Conservation (phyloP, 2,797 vertebrate species). For the Poeciliopsis presidionis region DNA sequence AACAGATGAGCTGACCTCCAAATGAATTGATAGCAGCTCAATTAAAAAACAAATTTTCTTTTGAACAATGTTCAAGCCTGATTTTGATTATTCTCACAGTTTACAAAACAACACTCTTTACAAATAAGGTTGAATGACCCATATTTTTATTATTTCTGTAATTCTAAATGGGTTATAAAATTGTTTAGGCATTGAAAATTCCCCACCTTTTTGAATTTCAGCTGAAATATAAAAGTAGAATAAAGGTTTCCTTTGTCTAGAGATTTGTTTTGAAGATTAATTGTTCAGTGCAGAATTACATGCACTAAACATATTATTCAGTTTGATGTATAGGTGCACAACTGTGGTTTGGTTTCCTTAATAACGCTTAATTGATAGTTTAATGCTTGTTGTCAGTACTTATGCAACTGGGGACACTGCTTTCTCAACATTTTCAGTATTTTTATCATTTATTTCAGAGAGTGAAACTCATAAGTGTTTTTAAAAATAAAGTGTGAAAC, state of each 20-base stretch:
- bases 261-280: neutral
- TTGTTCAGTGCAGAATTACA: neutral
- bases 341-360: no score
- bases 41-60: neutral
- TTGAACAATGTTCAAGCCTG: neutral
- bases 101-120: neutral
- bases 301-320: neutral
- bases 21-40: neutral
- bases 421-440: neutral
- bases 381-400: neutral
- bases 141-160: neutral
- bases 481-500: neutral
- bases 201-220: neutral
- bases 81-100: neutral
- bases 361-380: neutral
- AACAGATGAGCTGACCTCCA: conserved; percentile 3
- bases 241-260: neutral
- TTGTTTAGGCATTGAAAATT: no score
- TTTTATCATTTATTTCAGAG: neutral
- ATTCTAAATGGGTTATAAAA: neutral
- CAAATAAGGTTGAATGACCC: no score
- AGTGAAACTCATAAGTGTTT: neutral
- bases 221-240: neutral
- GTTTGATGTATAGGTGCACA: neutral
- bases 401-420: neutral